Percentiles rank a stretch among this genome's conserved stretches.
Evolutionary conservation across 2,113 vertebrate genomes (phyloP).

Genomic region (Seriola dumerili): DNA sequence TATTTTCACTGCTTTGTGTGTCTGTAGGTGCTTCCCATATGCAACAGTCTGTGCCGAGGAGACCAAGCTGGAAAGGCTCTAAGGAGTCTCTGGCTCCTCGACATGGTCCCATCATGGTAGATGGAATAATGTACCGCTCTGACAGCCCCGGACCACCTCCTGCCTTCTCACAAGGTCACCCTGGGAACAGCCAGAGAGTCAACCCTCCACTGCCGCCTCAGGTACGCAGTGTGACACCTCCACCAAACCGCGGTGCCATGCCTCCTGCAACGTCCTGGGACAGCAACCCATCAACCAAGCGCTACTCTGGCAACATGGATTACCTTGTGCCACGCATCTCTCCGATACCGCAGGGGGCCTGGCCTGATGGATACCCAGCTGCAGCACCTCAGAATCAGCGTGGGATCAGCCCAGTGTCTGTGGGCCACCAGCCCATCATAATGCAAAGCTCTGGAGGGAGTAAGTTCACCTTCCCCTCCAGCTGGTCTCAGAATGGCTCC

Average conservation of each 20-base stretch:
- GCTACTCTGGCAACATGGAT: conserved; percentile 96
- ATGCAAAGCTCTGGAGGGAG: conserved; percentile 92
- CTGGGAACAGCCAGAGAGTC: conserved; percentile 88
- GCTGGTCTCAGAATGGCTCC: conserved; percentile 90
- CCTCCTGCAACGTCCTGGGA: conserved; percentile 92
- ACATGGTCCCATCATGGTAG: conserved; percentile 88
- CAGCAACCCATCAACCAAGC: conserved; percentile 91
- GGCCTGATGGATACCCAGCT: conserved; percentile 91
- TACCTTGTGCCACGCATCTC: conserved; percentile 93
- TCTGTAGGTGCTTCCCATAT: conserved; percentile 83
- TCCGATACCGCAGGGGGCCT: conserved; percentile 91
- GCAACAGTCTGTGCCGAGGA: conserved; percentile 90
- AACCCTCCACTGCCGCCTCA: conserved; percentile 91
- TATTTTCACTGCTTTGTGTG: conserved; percentile 1
- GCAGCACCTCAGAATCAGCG: conserved; percentile 88
- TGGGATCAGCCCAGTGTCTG: conserved; percentile 90
- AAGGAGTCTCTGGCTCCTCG: conserved; percentile 94
- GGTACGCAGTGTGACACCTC: conserved; percentile 94
- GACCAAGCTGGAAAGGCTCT: conserved; percentile 97
- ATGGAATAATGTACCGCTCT: conserved; percentile 89
- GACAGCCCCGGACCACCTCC: conserved; percentile 90
- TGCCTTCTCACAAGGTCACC: conserved; percentile 88
- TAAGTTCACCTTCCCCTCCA: conserved; percentile 91
- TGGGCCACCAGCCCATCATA: conserved; percentile 95
- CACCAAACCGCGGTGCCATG: conserved; percentile 89